Percentiles rank a stretch among this genome's conserved stretches.
These are phyloP conservation scores for Papilio gigon DNA, from an alignment of 2,888 invertebrate species.

Conservation along the genomic window DNA sequence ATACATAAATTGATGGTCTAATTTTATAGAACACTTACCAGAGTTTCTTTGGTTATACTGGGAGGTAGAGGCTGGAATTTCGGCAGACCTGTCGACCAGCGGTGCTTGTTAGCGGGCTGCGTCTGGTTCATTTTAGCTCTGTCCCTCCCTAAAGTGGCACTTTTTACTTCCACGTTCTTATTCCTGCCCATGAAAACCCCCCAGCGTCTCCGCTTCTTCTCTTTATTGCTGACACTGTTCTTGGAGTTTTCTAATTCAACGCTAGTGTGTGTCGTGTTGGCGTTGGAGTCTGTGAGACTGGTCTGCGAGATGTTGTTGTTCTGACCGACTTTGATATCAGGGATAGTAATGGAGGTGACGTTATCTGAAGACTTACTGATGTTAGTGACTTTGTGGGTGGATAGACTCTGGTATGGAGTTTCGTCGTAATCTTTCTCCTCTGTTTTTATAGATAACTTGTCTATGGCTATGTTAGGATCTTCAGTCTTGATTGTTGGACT, in stretches of 20 bases:
- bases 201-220: conserved; percentile 86
- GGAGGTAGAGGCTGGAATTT: conserved; percentile 88
- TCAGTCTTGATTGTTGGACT: conserved; percentile 57
- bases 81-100: conserved; percentile 88
- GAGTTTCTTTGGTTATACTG: conserved; percentile 89
- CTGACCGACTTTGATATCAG: conserved; percentile 50
- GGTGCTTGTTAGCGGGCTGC: conserved; percentile 69
- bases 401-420: conserved; percentile 76
- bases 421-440: conserved; percentile 70
- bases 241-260: conserved; percentile 60
- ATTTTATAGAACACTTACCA: conserved; percentile 77
- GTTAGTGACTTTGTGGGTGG: conserved; percentile 67
- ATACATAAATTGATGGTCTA: too few species aligned
- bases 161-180: conserved; percentile 83
- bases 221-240: conserved; percentile 72
- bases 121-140: conserved; percentile 79
- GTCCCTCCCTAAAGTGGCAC: conserved; percentile 87
- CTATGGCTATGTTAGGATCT: conserved; percentile 59
- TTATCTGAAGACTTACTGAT: conserved; percentile 66
- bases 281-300: conserved; percentile 56
- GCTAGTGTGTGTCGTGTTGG: conserved; percentile 64
- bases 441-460: conserved; percentile 62
- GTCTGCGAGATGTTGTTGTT: conserved; percentile 54
- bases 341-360: conserved; percentile 70
- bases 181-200: conserved; percentile 86